Percentiles rank a stretch among this genome's conserved stretches.
phyloP scores from a whole-genome alignment of 2,113 vertebrate genomes.

The Cathartes aura region DNA sequence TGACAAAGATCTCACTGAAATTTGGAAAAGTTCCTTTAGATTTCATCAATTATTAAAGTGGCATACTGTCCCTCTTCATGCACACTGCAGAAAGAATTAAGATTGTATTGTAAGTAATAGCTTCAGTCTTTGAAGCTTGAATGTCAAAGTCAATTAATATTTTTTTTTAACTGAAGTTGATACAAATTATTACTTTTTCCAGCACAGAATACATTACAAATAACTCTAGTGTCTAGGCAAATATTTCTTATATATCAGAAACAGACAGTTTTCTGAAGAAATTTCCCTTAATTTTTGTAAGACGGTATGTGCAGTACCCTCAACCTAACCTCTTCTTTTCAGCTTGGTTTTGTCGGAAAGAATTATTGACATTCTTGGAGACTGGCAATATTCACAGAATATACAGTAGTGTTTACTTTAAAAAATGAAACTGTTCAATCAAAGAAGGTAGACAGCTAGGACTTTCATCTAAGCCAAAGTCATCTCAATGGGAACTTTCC shows the following conservation, averaged over 20 bases:
- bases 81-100: not conserved
- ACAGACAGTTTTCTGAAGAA: not conserved
- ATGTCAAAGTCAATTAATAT: not conserved
- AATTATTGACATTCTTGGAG: slow-evolving; percentile 54
- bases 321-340: slow-evolving; percentile 8
- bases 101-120: not conserved
- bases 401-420: slow-evolving; percentile 65
- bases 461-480: slow-evolving; percentile 69
- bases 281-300: not conserved
- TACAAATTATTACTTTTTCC: not conserved
- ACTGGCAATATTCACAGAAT: slow-evolving; percentile 60
- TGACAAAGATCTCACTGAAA: not conserved
- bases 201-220: not conserved
- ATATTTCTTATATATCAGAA: not conserved
- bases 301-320: not conserved
- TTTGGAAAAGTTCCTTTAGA: not conserved
- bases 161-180: not conserved
- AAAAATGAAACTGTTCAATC: slow-evolving; percentile 66
- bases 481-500: slow-evolving; percentile 65
- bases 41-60: not conserved
- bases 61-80: not conserved
- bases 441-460: slow-evolving; percentile 55
- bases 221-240: not conserved
- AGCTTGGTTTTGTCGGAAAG: slow-evolving; percentile 18
- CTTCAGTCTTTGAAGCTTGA: not conserved